phyloP scores from a whole-genome alignment of 2,797 vertebrate genomes.

The Alfaro cultratus region DNA sequence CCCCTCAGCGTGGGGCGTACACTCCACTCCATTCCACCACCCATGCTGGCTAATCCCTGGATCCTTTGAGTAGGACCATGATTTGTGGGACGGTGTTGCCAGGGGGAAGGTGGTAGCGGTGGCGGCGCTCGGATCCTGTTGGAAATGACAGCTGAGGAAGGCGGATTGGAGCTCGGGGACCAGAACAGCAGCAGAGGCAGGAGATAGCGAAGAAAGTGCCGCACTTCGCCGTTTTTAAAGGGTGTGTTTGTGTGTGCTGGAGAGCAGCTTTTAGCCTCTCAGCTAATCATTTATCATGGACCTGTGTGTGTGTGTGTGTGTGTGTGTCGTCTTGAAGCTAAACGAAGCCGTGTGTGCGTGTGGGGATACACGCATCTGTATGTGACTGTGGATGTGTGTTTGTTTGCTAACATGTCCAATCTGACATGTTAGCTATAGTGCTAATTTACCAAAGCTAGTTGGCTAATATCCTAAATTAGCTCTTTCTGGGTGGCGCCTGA shows the following conservation, averaged over 20 bases:
- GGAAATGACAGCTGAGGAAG: constrained; percentile 81
- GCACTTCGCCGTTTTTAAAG: constrained; percentile 46
- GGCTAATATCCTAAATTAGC: constrained; percentile 65
- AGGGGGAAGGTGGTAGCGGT: constrained; percentile 70
- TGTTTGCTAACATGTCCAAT: constrained; percentile 7
- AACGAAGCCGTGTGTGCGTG: constrained; percentile 41
- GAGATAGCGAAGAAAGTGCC: constrained; percentile 66
- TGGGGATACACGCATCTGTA: not conserved
- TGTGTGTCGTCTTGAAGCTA: constrained; percentile 35
- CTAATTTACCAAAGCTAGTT: constrained; percentile 70
- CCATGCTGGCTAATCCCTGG: constrained; percentile 74
- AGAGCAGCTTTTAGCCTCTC: constrained; percentile 47
- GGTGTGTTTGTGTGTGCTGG: constrained; percentile 62
- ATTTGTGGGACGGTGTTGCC: constrained; percentile 75
- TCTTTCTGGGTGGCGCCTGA: not conserved
- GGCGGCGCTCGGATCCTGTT: constrained; percentile 75
- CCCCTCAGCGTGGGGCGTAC: constrained; percentile 36
- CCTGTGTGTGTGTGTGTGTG: constrained; percentile 23
- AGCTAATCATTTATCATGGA: constrained; percentile 46
- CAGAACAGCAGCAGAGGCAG: constrained; percentile 47
- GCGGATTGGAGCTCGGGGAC: constrained; percentile 67
- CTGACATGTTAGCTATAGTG: constrained; percentile 66
- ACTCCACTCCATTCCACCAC: constrained; percentile 16
- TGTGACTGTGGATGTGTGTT: not conserved
- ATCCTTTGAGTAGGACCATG: constrained; percentile 70